Evolutionary conservation across 2,797 vertebrate genomes (phyloP).

Genomic region (Pseudochirops corinnae): DNA sequence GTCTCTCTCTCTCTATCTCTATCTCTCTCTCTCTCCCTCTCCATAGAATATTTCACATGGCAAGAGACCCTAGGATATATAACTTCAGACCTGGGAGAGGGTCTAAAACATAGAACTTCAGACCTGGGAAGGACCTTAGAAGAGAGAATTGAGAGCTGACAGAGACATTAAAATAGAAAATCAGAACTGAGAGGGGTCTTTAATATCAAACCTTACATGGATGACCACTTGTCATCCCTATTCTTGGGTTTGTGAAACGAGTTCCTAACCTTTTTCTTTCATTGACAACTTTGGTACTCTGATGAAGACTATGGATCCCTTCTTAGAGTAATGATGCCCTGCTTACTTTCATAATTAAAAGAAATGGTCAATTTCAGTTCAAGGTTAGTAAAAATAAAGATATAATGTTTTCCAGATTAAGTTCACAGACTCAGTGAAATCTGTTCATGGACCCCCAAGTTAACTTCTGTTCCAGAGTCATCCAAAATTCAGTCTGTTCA

Average conservation of each 20-base stretch:
- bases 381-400: neutral
- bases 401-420: neutral
- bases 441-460: neutral
- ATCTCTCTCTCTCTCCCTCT: neutral
- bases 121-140: neutral
- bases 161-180: neutral
- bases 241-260: neutral
- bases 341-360: neutral
- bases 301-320: neutral
- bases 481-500: neutral
- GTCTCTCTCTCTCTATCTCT: neutral
- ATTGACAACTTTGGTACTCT: neutral
- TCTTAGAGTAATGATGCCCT: neutral
- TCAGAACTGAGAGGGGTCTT: neutral
- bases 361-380: neutral
- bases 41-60: neutral
- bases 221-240: neutral
- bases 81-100: neutral
- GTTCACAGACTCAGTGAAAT: neutral
- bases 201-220: neutral
- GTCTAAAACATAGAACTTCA: neutral
- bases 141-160: neutral
- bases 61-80: neutral
- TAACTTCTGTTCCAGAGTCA: neutral
- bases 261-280: neutral